A percentile compares a stretch with the other conserved stretches of the same genome.
Evolutionary conservation across 37 sponge, comb jelly and placozoan species (phyloP).

Genomic region (Spongilla lacustris): DNA sequence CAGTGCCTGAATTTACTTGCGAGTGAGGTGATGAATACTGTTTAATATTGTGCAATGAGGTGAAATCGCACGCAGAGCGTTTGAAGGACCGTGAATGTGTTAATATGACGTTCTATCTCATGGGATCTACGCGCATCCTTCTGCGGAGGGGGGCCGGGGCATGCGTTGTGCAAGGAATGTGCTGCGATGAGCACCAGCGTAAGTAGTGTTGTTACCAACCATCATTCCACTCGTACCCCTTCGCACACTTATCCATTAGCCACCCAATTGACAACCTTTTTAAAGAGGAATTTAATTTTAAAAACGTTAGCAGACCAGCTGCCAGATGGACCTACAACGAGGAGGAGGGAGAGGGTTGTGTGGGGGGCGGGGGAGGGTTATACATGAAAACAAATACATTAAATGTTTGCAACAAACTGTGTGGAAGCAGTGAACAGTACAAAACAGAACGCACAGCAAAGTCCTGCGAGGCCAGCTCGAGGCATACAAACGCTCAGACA

Average conservation of each 20-base stretch:
- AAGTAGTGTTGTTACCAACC: not conserved
- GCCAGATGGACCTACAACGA: slow-evolving; percentile 18
- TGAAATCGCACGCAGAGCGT: no score
- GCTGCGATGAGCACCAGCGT: not conserved
- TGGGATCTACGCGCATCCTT: not conserved
- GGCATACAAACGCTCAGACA: not conserved
- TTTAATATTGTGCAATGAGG: not conserved
- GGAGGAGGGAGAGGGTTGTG: not conserved
- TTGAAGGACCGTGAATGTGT: not conserved
- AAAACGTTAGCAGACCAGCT: slow-evolving; percentile 32
- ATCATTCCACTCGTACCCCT: not conserved
- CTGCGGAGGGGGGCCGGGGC: not conserved
- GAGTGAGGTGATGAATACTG: not conserved
- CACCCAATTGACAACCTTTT: not conserved
- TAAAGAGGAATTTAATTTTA: not conserved
- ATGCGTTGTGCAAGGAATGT: not conserved
- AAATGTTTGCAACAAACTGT: not conserved
- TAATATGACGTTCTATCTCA: not conserved
- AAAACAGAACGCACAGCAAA: slow-evolving; percentile 13
- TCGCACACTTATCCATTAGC: not conserved
- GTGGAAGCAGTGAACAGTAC: not conserved
- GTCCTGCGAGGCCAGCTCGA: slow-evolving; percentile 65
- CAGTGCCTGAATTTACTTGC: no score
- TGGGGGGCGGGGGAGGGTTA: not conserved
- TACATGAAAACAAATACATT: not conserved